phyloP scores from a whole-genome alignment of 2,797 vertebrate species.

The Syngnathus acus region DNA sequence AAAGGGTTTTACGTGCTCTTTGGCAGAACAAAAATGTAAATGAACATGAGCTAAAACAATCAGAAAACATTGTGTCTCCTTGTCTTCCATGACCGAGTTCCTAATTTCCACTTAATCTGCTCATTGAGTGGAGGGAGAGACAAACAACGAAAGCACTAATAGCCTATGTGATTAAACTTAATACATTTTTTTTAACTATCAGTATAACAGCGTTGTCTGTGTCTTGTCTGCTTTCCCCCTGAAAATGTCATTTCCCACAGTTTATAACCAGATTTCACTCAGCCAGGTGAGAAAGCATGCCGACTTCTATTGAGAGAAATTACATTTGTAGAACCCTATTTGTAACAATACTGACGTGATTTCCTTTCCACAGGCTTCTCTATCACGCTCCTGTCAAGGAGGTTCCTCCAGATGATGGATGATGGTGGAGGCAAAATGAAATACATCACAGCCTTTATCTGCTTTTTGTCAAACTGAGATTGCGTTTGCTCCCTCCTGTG shows the following conservation, averaged over 20 bases:
- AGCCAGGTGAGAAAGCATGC: background rate
- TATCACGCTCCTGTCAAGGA: background rate
- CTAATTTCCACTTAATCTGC: conserved; percentile 37
- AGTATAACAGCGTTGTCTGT: background rate
- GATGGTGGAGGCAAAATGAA: background rate
- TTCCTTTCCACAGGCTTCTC: background rate
- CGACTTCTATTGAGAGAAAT: background rate
- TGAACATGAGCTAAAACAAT: conserved; percentile 33
- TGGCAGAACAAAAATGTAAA: conserved; percentile 29
- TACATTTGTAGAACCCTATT: background rate
- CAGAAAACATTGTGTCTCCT: conserved; percentile 30
- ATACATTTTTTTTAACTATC: conserved; percentile 22
- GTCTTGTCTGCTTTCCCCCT: background rate
- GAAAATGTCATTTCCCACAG: background rate
- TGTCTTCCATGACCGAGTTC: conserved; percentile 36
- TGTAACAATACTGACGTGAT: background rate
- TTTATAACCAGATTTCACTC: background rate
- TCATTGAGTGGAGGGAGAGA: conserved; percentile 43
- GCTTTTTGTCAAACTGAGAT: background rate
- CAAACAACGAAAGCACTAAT: conserved; percentile 37
- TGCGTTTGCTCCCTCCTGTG: background rate
- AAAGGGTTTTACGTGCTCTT: conserved; percentile 10
- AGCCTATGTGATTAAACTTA: conserved; percentile 42
- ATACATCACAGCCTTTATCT: background rate
- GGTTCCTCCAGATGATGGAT: background rate